These are phyloP conservation scores for Narcine bancroftii DNA, from an alignment of 2,113 vertebrate genomes.

Conservation along the genomic window DNA sequence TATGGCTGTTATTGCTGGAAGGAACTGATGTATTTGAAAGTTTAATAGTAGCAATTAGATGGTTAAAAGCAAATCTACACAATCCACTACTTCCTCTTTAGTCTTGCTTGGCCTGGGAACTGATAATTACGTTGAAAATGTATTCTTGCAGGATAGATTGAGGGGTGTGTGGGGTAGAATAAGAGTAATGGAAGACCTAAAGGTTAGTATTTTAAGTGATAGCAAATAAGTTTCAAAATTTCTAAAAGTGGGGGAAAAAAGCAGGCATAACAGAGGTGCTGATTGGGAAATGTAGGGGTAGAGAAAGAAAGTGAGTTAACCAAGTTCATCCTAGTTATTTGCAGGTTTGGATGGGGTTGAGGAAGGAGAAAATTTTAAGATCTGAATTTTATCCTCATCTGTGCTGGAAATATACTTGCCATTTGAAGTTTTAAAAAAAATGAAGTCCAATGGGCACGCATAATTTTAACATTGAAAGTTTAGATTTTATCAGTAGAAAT, in stretches of 20 bases:
- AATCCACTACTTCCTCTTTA: background rate
- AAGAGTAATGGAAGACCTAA: background rate
- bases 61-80: background rate
- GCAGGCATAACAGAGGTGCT: background rate
- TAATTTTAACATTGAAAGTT: background rate
- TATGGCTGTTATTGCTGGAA: background rate
- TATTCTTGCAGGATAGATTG: background rate
- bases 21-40: background rate
- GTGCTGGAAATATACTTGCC: background rate
- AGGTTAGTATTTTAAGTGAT: background rate
- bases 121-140: background rate
- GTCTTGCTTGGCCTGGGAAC: background rate
- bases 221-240: background rate
- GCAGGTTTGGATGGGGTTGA: background rate
- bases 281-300: background rate
- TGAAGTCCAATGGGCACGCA: background rate
- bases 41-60: background rate
- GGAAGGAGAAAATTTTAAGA: background rate
- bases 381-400: too few species aligned
- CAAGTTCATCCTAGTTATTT: too few species aligned
- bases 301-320: background rate
- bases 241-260: background rate
- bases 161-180: background rate
- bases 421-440: background rate
- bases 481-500: background rate